phyloP scores from a whole-genome alignment of 2,113 vertebrate species.

The Rhinolophus ferrumequinum region DNA sequence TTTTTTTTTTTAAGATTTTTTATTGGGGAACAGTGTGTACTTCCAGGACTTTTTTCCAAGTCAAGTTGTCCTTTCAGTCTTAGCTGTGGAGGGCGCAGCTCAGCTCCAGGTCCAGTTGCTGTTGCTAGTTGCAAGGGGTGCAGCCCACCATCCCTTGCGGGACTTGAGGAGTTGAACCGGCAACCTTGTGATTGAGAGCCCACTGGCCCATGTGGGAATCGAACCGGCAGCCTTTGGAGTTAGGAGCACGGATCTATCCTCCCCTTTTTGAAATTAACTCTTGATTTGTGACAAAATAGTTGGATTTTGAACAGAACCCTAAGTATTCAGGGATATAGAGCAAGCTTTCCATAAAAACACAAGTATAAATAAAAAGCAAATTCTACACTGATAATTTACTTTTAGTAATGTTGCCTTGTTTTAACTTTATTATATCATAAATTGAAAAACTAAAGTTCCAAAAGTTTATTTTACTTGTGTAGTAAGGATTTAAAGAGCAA shows the following conservation, averaged over 20 bases:
- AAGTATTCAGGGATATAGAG: not conserved
- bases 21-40: no score
- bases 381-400: not conserved
- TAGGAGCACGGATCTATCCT: not conserved
- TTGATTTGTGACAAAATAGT: not conserved
- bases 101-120: no score
- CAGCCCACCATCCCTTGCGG: no score
- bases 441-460: not conserved
- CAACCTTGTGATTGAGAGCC: no score
- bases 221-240: no score
- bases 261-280: constrained; percentile 20
- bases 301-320: not conserved
- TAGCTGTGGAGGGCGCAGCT: no score
- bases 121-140: no score
- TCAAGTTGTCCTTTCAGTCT: no score
- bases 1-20: not conserved
- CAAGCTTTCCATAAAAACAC: not conserved
- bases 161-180: no score
- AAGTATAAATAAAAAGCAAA: constrained; percentile 34
- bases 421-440: not conserved
- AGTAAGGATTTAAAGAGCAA: not conserved
- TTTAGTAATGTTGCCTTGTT: not conserved
- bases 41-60: no score
- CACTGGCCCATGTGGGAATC: no score
- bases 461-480: not conserved